Percentiles rank a stretch among this genome's conserved stretches.
These are phyloP conservation scores for Halcyon chelicuti DNA, from an alignment of 2,797 vertebrate genomes.

Conservation along the genomic window DNA sequence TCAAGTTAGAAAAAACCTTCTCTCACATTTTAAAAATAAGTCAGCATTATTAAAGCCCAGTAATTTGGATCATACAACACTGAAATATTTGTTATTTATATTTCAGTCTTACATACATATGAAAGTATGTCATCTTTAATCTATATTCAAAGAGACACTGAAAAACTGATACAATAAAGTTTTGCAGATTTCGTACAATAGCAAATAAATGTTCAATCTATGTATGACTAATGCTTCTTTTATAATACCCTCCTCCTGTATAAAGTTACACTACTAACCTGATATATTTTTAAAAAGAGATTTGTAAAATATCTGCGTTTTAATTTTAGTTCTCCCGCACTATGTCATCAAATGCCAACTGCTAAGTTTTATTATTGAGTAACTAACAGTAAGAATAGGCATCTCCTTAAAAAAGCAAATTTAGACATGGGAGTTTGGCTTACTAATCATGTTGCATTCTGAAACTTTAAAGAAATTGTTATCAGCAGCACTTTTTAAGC, in stretches of 20 bases:
- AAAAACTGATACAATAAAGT: constrained; percentile 6
- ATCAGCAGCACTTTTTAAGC: not conserved
- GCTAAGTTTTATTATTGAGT: not conserved
- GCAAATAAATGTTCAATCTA: not conserved
- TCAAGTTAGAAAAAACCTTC: not conserved
- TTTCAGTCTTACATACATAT: not conserved
- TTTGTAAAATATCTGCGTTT: not conserved
- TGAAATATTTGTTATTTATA: not conserved
- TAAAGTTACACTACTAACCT: not conserved
- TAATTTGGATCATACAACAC: not conserved
- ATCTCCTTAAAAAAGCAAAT: not conserved
- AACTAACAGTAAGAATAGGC: not conserved
- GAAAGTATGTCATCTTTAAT: not conserved
- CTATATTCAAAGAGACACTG: not conserved
- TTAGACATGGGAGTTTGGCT: not conserved
- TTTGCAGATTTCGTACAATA: not conserved
- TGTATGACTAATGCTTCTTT: not conserved
- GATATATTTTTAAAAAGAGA: not conserved
- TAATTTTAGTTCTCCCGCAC: not conserved
- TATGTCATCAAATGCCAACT: not conserved
- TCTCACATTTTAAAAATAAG: not conserved
- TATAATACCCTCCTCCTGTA: not conserved
- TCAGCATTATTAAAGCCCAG: not conserved
- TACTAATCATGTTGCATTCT: not conserved
- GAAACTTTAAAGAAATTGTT: not conserved